Base-by-base conservation (phyloP, 2,888 invertebrate species). In the Nyleta sp. region DNA sequence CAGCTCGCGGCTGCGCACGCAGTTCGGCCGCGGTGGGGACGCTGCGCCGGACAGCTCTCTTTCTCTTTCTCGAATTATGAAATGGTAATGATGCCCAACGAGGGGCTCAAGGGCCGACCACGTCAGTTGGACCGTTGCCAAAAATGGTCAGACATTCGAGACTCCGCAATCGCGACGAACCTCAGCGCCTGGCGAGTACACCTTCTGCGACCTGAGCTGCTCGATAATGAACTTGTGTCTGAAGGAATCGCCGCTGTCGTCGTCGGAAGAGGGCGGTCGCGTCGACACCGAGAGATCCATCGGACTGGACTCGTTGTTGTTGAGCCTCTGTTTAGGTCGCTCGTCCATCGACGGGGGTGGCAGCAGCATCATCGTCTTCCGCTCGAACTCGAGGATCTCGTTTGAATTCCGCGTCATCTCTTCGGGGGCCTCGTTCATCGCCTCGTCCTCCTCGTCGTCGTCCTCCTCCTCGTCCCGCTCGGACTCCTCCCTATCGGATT, bases 281-380 rank as follows among this genome's bases (percentile, higher is more conserved):
- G 90, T 90, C 13, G 90, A 79, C 15, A 90, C 89, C 77, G 90
- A 90, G 53, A 90, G 84, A 71, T 90, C 90, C 85, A 90, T 90
- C 0, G 90, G 90, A 73, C 89, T 90, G 77, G 87, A 87, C 80
- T 86, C 87, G 79, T 87, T 87, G 81, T 90, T 89, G 83, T 90
- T 88, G 24, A 79, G 73, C 76, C 74, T 57, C 46, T 86, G 83
- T 22, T 84, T 83, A 55, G 86, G 82, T 67, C 87, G 82, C 18
- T 88, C 88, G 24, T 87, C 87, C 31, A 78, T 83, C 1, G 85
- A 82, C 28, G 64, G 75, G 13, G 78, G 65, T n/a, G 78, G 67
- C 40, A 67, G 50, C 52, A 86, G 60, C 68, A 87, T 62, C 81
- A 88, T 84, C 33, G 87, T 88, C 78, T 87, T 87, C 59, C 87